Evolutionary conservation across 2,797 vertebrate genomes (phyloP).

Genomic region (Lerista edwardsae): DNA sequence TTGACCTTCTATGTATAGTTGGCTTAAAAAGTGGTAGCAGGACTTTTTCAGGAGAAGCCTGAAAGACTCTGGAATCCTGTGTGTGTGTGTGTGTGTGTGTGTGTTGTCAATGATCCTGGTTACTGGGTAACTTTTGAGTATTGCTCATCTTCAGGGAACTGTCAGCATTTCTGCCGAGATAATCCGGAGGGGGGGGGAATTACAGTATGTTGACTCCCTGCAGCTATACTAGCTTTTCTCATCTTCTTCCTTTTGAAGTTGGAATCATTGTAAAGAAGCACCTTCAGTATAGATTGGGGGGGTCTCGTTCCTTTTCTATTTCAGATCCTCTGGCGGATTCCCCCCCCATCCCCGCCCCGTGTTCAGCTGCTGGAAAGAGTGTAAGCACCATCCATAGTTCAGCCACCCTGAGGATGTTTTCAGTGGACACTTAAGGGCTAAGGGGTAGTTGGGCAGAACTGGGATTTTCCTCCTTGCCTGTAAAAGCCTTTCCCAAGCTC

Average conservation of each 20-base stretch:
- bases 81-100: background rate
- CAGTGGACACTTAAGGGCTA: background rate
- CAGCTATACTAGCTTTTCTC: too few species aligned
- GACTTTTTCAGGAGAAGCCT: conserved; percentile 57
- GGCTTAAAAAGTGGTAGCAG: conserved; percentile 62
- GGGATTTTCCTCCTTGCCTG: background rate
- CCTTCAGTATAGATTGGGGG: background rate
- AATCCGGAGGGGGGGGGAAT: conserved; percentile 37
- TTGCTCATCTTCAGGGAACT: conserved; percentile 56
- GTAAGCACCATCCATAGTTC: background rate
- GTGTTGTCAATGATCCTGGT: conserved; percentile 48
- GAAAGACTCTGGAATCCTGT: conserved; percentile 43
- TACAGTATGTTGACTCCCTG: conserved; percentile 29
- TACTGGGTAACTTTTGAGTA: conserved; percentile 55
- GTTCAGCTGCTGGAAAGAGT: background rate
- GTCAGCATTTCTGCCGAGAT: conserved; percentile 41
- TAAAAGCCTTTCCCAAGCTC: conserved; percentile 6
- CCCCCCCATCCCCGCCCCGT: too few species aligned
- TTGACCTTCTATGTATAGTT: conserved; percentile 55
- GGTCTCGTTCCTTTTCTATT: accelerated
- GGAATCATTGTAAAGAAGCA: conserved; percentile 6
- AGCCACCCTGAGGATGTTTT: background rate
- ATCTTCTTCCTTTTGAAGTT: background rate
- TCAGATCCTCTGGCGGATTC: conserved; percentile 49
- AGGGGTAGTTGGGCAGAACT: background rate